Conservation (phyloP, 2,797 vertebrate species). For the Hydrophis major region DNA sequence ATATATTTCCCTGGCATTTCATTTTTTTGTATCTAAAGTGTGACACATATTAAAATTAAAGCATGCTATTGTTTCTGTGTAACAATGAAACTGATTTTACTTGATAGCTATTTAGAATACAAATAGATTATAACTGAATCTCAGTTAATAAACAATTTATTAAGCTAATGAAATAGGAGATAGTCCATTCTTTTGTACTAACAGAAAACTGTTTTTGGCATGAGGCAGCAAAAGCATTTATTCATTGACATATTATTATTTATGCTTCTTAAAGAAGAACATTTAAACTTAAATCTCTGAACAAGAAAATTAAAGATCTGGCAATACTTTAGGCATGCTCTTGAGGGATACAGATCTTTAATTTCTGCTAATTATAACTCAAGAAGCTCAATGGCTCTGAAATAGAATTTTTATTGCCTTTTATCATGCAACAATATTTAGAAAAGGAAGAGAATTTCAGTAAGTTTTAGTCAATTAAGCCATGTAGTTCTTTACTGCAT, state of each 20-base stretch:
- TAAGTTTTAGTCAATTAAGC: background rate
- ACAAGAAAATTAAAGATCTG: background rate
- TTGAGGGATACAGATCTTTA: background rate
- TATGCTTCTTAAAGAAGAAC: background rate
- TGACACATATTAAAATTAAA: background rate
- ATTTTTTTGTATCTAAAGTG: background rate
- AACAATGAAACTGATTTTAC: background rate
- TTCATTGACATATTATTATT: background rate
- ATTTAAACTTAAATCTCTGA: background rate
- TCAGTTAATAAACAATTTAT: background rate
- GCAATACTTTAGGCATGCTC: background rate
- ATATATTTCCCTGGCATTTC: background rate
- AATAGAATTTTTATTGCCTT: background rate
- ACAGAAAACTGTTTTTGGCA: background rate
- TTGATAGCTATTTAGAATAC: background rate
- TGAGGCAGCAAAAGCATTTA: background rate
- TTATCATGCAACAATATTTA: background rate
- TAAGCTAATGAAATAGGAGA: background rate
- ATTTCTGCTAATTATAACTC: background rate
- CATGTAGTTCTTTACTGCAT: background rate
- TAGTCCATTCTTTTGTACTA: background rate
- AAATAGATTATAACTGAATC: background rate
- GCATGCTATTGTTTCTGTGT: background rate
- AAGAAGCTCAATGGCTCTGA: background rate
- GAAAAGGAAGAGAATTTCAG: background rate